A percentile compares a stretch with the other conserved stretches of the same genome.
phyloP scores from a whole-genome alignment of 1,140 invertebrate species.

The Whitmania pigra region DNA sequence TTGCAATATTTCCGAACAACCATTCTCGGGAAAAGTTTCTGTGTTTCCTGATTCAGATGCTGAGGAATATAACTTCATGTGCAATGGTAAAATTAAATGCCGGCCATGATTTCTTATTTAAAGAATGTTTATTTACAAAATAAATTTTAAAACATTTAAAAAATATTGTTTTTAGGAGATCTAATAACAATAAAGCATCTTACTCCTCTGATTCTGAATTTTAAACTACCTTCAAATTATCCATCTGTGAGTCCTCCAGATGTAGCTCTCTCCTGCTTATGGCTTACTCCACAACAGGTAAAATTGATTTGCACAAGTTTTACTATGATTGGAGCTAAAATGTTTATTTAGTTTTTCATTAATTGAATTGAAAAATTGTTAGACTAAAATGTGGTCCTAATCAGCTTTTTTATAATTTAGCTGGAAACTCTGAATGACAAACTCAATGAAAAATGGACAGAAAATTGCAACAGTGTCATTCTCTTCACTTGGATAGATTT shows the following conservation, averaged over 20 bases:
- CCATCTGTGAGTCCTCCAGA: background rate
- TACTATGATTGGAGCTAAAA: too few relatives aligned
- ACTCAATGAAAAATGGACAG: slow-evolving; percentile 1
- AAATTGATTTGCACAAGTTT: background rate
- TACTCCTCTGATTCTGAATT: background rate
- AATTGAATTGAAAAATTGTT: too few relatives aligned
- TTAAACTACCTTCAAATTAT: background rate
- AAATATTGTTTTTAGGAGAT: slow-evolving; percentile 2
- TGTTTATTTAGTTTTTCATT: too few relatives aligned
- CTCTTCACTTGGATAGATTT: slow-evolving; percentile 18
- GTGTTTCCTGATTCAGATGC: too few relatives aligned
- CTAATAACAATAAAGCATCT: background rate
- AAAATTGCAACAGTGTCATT: slow-evolving; percentile 7
- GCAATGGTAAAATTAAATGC: background rate
- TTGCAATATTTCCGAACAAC: background rate
- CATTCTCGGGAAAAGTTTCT: background rate
- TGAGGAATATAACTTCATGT: background rate
- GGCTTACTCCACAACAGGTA: slow-evolving; percentile 2
- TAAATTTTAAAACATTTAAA: background rate
- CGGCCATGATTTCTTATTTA: background rate
- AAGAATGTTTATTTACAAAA: background rate
- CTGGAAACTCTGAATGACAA: too few relatives aligned
- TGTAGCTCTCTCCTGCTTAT: background rate
- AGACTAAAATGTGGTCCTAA: too few relatives aligned
- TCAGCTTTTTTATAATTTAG: too few relatives aligned